Conservation (phyloP, 2,113 vertebrate genomes). For the Hippocampus zosterae region DNA sequence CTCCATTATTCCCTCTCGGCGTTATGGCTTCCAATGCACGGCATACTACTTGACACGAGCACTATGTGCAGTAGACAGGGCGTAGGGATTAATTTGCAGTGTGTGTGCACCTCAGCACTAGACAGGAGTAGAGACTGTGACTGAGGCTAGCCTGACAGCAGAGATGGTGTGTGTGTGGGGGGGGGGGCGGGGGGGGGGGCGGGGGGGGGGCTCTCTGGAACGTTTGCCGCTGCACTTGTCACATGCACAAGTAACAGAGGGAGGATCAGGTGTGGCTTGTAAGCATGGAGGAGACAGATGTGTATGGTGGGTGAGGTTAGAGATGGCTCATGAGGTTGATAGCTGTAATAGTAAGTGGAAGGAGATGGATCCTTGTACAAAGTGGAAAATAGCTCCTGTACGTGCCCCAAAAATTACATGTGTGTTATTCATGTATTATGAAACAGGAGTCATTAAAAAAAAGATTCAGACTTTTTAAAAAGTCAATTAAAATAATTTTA, state of each 20-base stretch:
- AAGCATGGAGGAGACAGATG: conserved; percentile 15
- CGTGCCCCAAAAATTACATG: conserved; percentile 55
- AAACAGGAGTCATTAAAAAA: too few relatives aligned
- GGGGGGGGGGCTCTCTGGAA: conserved; percentile 26
- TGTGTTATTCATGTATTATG: conserved; percentile 10
- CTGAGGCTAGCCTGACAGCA: conserved; percentile 64
- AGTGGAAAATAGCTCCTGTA: conserved; percentile 19
- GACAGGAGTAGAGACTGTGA: conserved; percentile 68
- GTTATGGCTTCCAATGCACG: conserved; percentile 51
- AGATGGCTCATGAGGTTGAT: conserved; percentile 9
- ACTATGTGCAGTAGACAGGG: conserved; percentile 59
- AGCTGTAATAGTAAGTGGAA: conserved; percentile 32
- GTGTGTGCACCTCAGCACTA: conserved; percentile 59
- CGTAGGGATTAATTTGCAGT: conserved; percentile 67
- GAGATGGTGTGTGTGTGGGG: conserved; percentile 16
- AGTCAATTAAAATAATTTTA: too few relatives aligned
- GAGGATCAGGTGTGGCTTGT: conserved; percentile 30
- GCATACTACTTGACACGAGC: conserved; percentile 54
- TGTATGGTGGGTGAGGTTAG: conserved; percentile 1
- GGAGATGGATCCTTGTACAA: conserved; percentile 27
- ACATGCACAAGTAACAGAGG: conserved; percentile 23
- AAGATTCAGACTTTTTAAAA: too few relatives aligned
- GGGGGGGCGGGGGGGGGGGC: background rate
- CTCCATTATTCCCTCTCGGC: conserved; percentile 27
- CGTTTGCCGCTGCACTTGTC: conserved; percentile 46